These are phyloP conservation scores for Psilanteris sp. DNA, from an alignment of 1,140 invertebrate species.

Conservation along the genomic window DNA sequence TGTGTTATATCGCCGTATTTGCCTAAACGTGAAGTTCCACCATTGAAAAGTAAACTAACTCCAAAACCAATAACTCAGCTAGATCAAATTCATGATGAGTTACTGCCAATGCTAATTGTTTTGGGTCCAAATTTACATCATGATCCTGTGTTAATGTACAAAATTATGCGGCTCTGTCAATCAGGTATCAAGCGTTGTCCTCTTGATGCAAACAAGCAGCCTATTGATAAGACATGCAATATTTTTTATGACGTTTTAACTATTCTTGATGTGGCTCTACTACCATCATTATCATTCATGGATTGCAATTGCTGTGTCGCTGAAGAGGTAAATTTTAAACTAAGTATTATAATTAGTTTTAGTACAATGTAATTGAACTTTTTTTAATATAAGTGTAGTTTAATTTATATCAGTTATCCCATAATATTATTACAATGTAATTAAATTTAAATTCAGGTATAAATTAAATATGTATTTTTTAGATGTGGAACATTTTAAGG, in stretches of 20 bases:
- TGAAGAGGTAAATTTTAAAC: conserved; percentile 84
- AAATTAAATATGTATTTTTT: neutral
- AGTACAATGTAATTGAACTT: no score
- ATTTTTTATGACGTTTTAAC: conserved; percentile 90
- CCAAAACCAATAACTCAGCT: conserved; percentile 83
- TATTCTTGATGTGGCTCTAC: conserved; percentile 90
- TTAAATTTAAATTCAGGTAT: no score
- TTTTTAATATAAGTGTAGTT: no score
- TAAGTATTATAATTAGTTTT: no score
- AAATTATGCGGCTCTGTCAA: conserved; percentile 86
- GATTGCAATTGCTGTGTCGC: conserved; percentile 97
- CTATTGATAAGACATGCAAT: conserved; percentile 74
- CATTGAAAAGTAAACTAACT: conserved; percentile 82
- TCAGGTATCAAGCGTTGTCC: conserved; percentile 77
- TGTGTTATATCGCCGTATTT: conserved; percentile 87
- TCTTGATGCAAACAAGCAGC: conserved; percentile 73
- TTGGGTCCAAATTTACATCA: conserved; percentile 93
- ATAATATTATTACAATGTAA: no score
- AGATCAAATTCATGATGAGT: conserved; percentile 86
- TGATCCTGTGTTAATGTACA: conserved; percentile 94
- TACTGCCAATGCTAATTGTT: conserved; percentile 92
- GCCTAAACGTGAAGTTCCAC: conserved; percentile 81
- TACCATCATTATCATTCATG: conserved; percentile 94
- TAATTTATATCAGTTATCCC: no score
- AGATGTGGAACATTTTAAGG: conserved; percentile 93